Percentiles rank a stretch among this genome's conserved stretches.
phyloP scores from a whole-genome alignment of 2,888 invertebrate genomes.

The Agrotis segetum region DNA sequence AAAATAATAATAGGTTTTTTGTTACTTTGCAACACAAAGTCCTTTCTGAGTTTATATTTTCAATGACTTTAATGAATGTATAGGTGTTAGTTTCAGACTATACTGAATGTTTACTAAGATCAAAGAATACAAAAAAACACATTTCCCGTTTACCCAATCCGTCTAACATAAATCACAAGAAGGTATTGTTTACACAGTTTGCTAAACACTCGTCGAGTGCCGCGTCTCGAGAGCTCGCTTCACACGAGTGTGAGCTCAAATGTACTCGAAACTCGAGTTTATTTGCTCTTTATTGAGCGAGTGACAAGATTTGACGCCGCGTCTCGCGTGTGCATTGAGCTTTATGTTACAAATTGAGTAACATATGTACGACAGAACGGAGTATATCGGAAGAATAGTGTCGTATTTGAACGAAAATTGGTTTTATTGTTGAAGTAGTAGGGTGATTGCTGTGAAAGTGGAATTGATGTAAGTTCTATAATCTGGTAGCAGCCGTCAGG shows the following conservation, averaged over 20 bases:
- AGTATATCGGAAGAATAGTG: conserved; percentile 32
- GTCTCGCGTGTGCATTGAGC: conserved; percentile 67
- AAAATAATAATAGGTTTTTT: too few species aligned
- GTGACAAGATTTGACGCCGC: conserved; percentile 80
- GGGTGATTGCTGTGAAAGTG: not conserved
- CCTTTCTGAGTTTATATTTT: too few species aligned
- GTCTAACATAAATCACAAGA: conserved; percentile 74
- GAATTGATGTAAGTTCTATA: not conserved
- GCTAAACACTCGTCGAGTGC: conserved; percentile 82
- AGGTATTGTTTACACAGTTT: conserved; percentile 82
- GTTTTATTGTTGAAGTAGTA: conserved; percentile 24
- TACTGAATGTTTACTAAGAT: not conserved
- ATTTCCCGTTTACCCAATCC: conserved; percentile 70
- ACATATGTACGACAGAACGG: conserved; percentile 30
- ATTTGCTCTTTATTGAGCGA: conserved; percentile 84
- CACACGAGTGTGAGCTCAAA: conserved; percentile 81
- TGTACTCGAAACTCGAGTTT: conserved; percentile 81
- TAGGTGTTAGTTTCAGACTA: not conserved
- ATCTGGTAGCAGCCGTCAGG: not conserved
- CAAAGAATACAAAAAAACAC: conserved; percentile 55
- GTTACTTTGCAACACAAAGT: too few species aligned
- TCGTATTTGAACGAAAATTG: conserved; percentile 30
- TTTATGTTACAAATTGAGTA: conserved; percentile 62
- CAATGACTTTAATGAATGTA: too few species aligned
- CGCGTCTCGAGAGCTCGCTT: conserved; percentile 74